Percentiles rank a stretch among this genome's conserved stretches.
Conservation (phyloP, 2,888 invertebrate genomes). For the Agriopis marginaria region DNA sequence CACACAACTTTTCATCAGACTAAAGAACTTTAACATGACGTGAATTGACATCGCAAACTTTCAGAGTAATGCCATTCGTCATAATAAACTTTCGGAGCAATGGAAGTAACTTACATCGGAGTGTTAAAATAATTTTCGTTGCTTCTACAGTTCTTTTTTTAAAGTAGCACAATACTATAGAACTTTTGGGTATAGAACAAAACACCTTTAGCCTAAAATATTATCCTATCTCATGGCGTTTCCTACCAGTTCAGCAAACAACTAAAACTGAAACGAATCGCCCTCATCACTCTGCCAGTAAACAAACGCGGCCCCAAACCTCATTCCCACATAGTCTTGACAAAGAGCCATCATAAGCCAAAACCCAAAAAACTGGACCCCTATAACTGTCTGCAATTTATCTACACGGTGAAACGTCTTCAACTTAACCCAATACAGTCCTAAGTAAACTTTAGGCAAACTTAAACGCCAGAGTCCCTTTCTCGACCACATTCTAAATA, state of each 20-base stretch:
- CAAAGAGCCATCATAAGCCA: conserved; percentile 78
- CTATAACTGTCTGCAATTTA: conserved; percentile 78
- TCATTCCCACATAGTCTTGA: conserved; percentile 68
- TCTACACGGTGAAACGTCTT: conserved; percentile 78
- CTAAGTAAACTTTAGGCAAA: conserved; percentile 85
- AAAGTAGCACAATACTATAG: not conserved
- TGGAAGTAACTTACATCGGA: too few relatives aligned
- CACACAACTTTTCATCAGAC: too few relatives aligned
- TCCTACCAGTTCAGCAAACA: not conserved
- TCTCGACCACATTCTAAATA: conserved; percentile 86
- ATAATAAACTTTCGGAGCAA: too few relatives aligned
- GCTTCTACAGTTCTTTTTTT: too few relatives aligned
- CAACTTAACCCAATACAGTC: conserved; percentile 84
- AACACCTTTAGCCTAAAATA: not conserved
- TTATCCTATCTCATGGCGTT: not conserved
- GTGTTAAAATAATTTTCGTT: too few relatives aligned
- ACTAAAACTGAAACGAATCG: conserved; percentile 25
- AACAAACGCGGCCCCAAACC: conserved; percentile 53
- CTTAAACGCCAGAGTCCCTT: conserved; percentile 82
- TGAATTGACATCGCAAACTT: too few relatives aligned
- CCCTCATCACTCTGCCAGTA: conserved; percentile 30
- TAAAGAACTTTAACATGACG: too few relatives aligned
- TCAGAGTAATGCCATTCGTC: too few relatives aligned
- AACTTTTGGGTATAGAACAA: not conserved
- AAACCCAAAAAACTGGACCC: conserved; percentile 82